A percentile compares a stretch with the other conserved stretches of the same genome.
Conservation (phyloP, 2,113 vertebrate genomes). For the Symphodus melops region DNA sequence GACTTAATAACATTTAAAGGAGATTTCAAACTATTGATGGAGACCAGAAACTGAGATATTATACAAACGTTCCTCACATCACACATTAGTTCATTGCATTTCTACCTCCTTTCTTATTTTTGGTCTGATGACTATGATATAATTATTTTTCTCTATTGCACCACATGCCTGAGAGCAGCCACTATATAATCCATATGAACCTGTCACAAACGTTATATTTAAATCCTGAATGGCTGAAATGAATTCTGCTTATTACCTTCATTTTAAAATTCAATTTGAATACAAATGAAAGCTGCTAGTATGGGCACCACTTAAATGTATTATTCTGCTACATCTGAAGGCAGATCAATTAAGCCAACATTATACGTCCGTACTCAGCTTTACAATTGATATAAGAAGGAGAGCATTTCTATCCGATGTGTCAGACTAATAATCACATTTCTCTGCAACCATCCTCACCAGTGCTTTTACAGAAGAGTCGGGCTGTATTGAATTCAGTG, state of each 20-base stretch:
- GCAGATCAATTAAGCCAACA: background rate
- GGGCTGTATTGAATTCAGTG: constrained; percentile 17
- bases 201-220: background rate
- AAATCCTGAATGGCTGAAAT: background rate
- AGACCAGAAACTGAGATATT: no score
- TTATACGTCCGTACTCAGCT: constrained; percentile 1
- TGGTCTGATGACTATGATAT: background rate
- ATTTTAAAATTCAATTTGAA: background rate
- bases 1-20: no score
- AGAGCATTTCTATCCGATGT: constrained; percentile 2
- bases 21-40: background rate
- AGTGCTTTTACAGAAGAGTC: background rate
- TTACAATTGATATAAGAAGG: constrained; percentile 15
- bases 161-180: background rate
- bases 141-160: background rate
- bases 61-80: no score
- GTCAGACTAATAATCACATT: constrained; percentile 14
- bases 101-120: background rate
- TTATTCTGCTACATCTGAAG: background rate
- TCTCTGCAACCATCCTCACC: background rate
- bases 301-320: constrained; percentile 7
- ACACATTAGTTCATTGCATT: no score
- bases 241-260: background rate
- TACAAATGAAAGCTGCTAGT: background rate
- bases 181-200: background rate